phyloP scores from a whole-genome alignment of 2,113 vertebrate genomes.

The Gambusia affinis region DNA sequence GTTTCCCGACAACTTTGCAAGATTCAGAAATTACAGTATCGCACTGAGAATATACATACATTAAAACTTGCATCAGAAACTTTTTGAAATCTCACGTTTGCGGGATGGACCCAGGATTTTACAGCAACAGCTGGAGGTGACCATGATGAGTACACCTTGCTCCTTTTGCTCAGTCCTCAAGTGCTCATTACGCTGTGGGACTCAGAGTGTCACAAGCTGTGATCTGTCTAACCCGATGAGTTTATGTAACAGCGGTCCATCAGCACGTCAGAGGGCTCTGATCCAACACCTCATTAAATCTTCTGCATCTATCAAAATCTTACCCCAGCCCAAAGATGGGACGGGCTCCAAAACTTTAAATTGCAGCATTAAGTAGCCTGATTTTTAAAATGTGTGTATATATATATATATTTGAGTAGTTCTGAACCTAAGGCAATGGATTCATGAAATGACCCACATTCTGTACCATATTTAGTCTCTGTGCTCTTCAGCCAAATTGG shows the following conservation, averaged over 20 bases:
- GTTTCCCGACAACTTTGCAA: too few relatives aligned
- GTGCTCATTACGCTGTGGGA: slow-evolving; percentile 51
- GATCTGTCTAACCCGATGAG: slow-evolving; percentile 49
- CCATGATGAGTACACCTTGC: background rate
- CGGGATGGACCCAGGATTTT: slow-evolving; percentile 35
- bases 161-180: slow-evolving; percentile 27
- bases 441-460: slow-evolving; percentile 62
- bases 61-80: slow-evolving; percentile 17
- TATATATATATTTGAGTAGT: slow-evolving; percentile 39
- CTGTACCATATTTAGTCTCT: slow-evolving; percentile 52
- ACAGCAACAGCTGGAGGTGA: slow-evolving; percentile 53
- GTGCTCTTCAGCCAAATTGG: slow-evolving; percentile 58
- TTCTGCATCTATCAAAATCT: slow-evolving; percentile 39
- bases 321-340: slow-evolving; percentile 17
- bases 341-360: slow-evolving; percentile 59
- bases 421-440: slow-evolving; percentile 48
- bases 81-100: background rate
- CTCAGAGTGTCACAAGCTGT: slow-evolving; percentile 35
- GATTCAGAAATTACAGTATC: too few relatives aligned
- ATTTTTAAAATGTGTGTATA: slow-evolving; percentile 26
- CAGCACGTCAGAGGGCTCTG: slow-evolving; percentile 36
- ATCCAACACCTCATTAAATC: slow-evolving; percentile 58
- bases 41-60: background rate
- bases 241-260: slow-evolving; percentile 49
- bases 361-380: slow-evolving; percentile 50